Evolutionary conservation across 2,113 vertebrate genomes (phyloP).

Genomic region (Corapipo altera): DNA sequence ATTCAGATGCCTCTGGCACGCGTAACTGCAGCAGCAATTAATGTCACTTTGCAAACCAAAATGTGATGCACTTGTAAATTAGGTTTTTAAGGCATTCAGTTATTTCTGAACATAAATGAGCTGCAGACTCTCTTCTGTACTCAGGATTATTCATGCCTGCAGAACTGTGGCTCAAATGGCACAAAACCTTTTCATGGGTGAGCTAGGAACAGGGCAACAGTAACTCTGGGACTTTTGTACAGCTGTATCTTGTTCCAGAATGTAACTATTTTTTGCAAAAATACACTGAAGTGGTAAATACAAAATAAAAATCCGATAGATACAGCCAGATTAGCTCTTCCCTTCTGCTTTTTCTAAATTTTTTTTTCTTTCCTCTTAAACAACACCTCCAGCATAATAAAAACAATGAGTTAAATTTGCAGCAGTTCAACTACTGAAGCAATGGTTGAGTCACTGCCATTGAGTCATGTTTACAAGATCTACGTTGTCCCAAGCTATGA

Average conservation of each 20-base stretch:
- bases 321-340: not conserved
- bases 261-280: accelerated
- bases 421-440: not conserved
- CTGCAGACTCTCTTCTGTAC: not conserved
- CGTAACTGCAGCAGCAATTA: conserved; percentile 26
- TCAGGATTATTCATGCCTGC: not conserved
- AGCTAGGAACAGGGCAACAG: not conserved
- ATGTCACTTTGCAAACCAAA: conserved; percentile 41
- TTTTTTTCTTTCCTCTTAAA: not conserved
- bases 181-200: not conserved
- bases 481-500: not conserved
- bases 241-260: not conserved
- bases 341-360: not conserved
- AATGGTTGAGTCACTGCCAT: not conserved
- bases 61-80: conserved; percentile 1
- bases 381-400: not conserved
- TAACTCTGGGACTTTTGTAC: not conserved
- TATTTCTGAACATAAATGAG: conserved; percentile 14
- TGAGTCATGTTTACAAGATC: not conserved
- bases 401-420: not conserved
- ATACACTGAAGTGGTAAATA: not conserved
- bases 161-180: not conserved
- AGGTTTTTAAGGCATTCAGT: not conserved
- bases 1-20: conserved; percentile 12
- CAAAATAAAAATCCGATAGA: not conserved